Conservation (phyloP, 2,797 vertebrate genomes). For the Eremophila alpestris region DNA sequence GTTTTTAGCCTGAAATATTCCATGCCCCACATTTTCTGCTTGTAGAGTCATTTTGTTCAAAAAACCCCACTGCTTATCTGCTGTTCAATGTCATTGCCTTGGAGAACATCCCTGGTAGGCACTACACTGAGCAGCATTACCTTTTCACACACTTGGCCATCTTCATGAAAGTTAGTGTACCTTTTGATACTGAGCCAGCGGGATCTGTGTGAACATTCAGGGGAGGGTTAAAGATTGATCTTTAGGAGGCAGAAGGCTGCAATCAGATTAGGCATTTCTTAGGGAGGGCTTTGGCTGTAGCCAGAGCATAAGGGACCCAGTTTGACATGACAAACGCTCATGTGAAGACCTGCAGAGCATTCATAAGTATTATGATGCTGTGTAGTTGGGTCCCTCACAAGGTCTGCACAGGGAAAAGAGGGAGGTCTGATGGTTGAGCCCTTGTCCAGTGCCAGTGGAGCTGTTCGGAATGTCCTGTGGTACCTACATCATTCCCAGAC, state of each 20-base stretch:
- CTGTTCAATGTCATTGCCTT: not conserved
- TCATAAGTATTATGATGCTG: too few species aligned
- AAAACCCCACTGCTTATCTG: not conserved
- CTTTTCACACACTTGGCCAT: not conserved
- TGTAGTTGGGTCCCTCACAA: not conserved
- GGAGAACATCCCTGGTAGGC: not conserved
- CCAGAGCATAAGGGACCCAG: not conserved
- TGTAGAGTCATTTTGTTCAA: not conserved
- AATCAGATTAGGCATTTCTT: not conserved
- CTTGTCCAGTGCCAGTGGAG: not conserved
- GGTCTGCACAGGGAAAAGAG: not conserved
- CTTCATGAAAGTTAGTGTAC: not conserved
- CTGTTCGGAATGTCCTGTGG: not conserved
- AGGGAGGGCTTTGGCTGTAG: not conserved
- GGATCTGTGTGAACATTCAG: not conserved
- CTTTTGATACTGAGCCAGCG: not conserved
- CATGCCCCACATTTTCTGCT: not conserved
- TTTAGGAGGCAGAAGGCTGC: not conserved
- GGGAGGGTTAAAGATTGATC: not conserved
- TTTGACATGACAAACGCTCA: not conserved
- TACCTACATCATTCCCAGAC: not conserved
- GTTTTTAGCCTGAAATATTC: not conserved
- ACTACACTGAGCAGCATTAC: rapidly evolving
- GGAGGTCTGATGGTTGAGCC: not conserved
- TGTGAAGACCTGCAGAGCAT: not conserved